These are phyloP conservation scores for Cacatua alba DNA, from an alignment of 2,113 vertebrate genomes.

Conservation along the genomic window DNA sequence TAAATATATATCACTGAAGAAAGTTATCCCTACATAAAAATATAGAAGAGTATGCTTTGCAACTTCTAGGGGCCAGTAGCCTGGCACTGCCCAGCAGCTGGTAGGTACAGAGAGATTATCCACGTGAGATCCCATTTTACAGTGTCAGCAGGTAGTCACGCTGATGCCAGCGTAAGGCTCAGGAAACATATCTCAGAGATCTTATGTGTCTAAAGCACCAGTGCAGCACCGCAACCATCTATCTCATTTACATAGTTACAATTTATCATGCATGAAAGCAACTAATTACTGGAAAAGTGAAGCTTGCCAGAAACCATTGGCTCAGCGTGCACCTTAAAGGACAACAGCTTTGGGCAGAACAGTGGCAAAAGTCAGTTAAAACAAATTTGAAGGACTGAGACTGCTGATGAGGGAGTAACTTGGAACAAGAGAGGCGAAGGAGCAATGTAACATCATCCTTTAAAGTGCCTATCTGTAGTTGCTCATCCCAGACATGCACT, in stretches of 20 bases:
- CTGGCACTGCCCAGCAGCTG: neutral
- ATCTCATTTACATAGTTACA: neutral
- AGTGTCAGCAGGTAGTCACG: neutral
- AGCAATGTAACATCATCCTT: neutral
- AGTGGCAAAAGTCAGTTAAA: neutral
- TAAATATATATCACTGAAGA: neutral
- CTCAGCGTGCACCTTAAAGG: neutral
- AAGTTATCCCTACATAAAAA: neutral
- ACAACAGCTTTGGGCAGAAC: neutral
- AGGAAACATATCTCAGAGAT: accelerated
- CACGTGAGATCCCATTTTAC: neutral
- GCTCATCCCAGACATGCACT: neutral
- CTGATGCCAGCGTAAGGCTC: neutral
- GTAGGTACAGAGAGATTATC: neutral
- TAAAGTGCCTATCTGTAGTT: neutral
- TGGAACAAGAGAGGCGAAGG: neutral
- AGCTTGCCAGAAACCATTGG: neutral
- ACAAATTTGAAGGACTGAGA: neutral
- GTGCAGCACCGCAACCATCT: neutral
- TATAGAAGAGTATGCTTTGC: neutral
- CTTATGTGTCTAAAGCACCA: neutral
- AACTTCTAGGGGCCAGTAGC: neutral
- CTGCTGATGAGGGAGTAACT: neutral
- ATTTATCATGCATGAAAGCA: neutral
- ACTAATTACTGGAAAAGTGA: neutral